Percentiles rank a stretch among this genome's conserved stretches.
phyloP scores from a whole-genome alignment of 1,140 invertebrate species.

The Sitophilus oryzae region DNA sequence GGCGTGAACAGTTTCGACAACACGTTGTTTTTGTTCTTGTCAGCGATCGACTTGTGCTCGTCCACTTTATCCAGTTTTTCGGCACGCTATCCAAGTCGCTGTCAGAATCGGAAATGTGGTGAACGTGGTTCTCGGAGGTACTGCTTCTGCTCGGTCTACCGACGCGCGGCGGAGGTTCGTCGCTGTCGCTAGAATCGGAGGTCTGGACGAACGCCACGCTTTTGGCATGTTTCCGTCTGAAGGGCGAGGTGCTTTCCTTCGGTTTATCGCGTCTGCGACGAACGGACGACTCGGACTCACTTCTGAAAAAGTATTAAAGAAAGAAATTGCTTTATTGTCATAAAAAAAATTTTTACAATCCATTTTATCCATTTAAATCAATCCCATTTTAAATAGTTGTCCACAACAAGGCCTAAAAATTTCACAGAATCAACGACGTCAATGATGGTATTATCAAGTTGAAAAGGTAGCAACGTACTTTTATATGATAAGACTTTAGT shows the following conservation, averaged over 20 bases:
- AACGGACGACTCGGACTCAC: constrained; percentile 16
- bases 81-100: constrained; percentile 12
- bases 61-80: constrained; percentile 45
- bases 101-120: constrained; percentile 25
- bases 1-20: constrained; percentile 60
- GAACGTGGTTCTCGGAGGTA: not conserved
- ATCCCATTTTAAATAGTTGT: no score
- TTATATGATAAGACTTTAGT: no score
- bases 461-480: no score
- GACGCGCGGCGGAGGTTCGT: constrained; percentile 20
- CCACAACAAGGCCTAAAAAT: no score
- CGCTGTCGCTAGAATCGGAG: constrained; percentile 45
- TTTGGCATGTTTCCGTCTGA: constrained; percentile 35
- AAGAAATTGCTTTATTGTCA: no score
- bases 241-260: constrained; percentile 39
- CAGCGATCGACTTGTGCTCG: constrained; percentile 50
- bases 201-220: constrained; percentile 33
- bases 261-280: constrained; percentile 23
- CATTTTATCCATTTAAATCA: no score
- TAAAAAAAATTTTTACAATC: no score
- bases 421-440: no score
- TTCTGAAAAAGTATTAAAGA: constrained; percentile 9
- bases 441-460: no score
- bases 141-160: constrained; percentile 11
- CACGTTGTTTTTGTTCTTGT: constrained; percentile 67